Evolutionary conservation across 2,888 invertebrate species (phyloP).

Genomic region (Papilio demoleus): DNA sequence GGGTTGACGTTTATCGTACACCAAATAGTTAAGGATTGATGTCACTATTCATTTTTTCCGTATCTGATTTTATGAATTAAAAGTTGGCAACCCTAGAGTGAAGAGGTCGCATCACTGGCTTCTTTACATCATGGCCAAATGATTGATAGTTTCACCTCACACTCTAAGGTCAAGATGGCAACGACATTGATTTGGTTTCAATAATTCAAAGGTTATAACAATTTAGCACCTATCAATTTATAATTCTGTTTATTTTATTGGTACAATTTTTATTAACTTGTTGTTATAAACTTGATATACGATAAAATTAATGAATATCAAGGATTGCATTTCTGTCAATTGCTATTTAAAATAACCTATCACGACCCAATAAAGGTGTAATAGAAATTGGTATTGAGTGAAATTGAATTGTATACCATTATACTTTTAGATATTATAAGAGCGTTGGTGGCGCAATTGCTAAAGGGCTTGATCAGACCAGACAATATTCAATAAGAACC

Average conservation of each 20-base stretch:
- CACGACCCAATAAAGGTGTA: background rate
- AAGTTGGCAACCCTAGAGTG: background rate
- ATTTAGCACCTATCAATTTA: constrained; percentile 20
- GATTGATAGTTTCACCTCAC: constrained; percentile 27
- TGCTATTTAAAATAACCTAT: background rate
- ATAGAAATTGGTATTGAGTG: background rate
- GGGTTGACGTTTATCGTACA: background rate
- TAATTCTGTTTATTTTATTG: background rate
- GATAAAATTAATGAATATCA: background rate
- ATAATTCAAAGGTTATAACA: constrained; percentile 28
- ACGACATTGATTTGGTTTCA: constrained; percentile 21
- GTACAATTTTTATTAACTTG: background rate
- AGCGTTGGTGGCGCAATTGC: too few relatives aligned
- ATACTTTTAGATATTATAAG: too few relatives aligned
- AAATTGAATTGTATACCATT: background rate
- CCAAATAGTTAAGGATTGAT: background rate
- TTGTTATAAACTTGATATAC: too few relatives aligned
- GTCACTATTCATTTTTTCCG: background rate
- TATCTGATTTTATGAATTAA: background rate
- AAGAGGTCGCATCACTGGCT: constrained; percentile 13
- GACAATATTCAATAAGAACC: too few relatives aligned
- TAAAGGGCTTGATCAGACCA: too few relatives aligned
- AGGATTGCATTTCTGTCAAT: background rate
- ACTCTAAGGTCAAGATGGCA: constrained; percentile 26
- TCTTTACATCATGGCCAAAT: constrained; percentile 20